A percentile compares a stretch with the other conserved stretches of the same genome.
Conservation (phyloP, 1,140 invertebrate species). For the Panagrolaimus sp. region DNA sequence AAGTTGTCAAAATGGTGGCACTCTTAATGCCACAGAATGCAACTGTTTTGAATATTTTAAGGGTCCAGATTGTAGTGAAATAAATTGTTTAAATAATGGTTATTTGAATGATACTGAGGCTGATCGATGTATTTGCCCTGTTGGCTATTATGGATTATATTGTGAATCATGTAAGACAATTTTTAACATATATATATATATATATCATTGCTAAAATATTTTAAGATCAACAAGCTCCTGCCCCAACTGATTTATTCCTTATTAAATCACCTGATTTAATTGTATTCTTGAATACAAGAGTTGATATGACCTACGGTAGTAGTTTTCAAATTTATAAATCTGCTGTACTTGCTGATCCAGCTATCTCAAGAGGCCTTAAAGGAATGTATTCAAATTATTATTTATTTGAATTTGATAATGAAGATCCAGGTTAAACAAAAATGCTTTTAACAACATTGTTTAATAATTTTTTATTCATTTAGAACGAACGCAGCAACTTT, state of each 20-base stretch:
- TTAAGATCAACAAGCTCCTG: neutral
- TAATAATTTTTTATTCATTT: neutral
- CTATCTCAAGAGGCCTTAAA: neutral
- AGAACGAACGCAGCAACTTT: neutral
- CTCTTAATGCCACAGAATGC: neutral
- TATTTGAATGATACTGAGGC: neutral
- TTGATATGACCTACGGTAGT: neutral
- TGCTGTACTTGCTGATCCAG: neutral
- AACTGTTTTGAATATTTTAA: neutral
- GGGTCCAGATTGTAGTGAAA: neutral
- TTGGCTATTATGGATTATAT: slow-evolving; percentile 5
- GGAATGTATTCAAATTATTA: neutral
- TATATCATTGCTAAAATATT: neutral
- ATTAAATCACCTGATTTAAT: neutral
- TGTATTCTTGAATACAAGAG: neutral
- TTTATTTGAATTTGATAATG: neutral
- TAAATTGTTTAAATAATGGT: neutral
- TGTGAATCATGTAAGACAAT: neutral
- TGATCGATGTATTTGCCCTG: neutral
- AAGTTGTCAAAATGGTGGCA: neutral
- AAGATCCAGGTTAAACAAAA: neutral
- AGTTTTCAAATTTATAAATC: neutral
- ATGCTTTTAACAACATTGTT: neutral
- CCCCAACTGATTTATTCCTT: too few relatives aligned
- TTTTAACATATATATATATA: too few relatives aligned